Evolutionary conservation across 2,888 invertebrate species (phyloP).

Genomic region (Brachycybe producta): DNA sequence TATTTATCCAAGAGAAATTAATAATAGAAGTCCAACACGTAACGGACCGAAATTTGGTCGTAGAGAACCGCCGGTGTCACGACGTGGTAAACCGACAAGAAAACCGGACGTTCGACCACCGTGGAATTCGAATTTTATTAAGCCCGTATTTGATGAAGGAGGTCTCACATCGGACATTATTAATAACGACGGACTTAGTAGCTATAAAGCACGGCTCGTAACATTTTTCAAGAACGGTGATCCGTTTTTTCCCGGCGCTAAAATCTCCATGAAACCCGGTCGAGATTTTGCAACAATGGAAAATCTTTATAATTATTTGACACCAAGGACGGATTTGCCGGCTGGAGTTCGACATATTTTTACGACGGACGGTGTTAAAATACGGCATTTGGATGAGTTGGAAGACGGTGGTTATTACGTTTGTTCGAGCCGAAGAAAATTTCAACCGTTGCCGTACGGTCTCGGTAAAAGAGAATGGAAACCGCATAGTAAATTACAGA

Average conservation of each 20-base stretch:
- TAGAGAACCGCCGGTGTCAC: not conserved
- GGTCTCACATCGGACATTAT: conserved; percentile 12
- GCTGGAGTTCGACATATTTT: conserved; percentile 82
- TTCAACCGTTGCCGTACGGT: conserved; percentile 42
- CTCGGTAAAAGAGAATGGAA: conserved; percentile 42
- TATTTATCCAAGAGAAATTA: not conserved
- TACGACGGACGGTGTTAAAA: conserved; percentile 77
- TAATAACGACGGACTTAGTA: conserved; percentile 57
- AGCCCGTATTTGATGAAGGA: not conserved
- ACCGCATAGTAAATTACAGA: conserved; percentile 21
- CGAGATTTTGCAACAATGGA: conserved; percentile 75
- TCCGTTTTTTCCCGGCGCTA: conserved; percentile 77
- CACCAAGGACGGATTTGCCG: conserved; percentile 72
- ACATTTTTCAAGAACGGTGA: conserved; percentile 90
- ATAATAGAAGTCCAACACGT: conserved; percentile 6
- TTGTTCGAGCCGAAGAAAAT: conserved; percentile 79
- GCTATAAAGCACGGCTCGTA: conserved; percentile 45
- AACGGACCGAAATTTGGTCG: not conserved
- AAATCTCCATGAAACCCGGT: conserved; percentile 75
- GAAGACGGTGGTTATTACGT: conserved; percentile 87
- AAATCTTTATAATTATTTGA: conserved; percentile 69
- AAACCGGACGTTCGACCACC: not conserved
- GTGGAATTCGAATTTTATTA: not conserved
- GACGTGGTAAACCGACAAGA: too few species aligned
- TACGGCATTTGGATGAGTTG: conserved; percentile 68